phyloP scores from a whole-genome alignment of 2,797 vertebrate genomes.

The Arctocebus calabarensis region DNA sequence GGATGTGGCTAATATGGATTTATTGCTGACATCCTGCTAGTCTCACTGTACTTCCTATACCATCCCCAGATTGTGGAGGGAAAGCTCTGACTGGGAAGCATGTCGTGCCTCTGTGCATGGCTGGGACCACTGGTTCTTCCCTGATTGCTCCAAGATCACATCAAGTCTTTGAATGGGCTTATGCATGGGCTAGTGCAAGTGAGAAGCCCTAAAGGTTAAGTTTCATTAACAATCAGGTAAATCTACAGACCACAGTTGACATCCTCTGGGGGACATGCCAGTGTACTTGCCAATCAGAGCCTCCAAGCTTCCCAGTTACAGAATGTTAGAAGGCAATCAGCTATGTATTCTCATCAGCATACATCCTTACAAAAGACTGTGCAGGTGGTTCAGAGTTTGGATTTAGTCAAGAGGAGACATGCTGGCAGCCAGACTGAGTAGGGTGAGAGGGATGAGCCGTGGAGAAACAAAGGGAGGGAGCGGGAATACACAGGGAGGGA shows the following conservation, averaged over 20 bases:
- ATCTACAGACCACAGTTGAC: neutral
- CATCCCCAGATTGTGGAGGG: conserved; percentile 88
- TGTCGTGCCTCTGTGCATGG: conserved; percentile 85
- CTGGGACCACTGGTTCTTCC: conserved; percentile 17
- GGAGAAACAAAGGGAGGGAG: neutral
- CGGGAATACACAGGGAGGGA: neutral
- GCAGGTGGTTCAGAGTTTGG: neutral
- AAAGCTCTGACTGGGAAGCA: conserved; percentile 85
- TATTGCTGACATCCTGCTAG: conserved; percentile 90
- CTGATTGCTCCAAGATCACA: neutral
- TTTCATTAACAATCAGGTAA: neutral
- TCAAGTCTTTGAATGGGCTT: neutral
- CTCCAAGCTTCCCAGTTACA: neutral
- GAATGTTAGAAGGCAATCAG: neutral
- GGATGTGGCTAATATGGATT: conserved; percentile 92
- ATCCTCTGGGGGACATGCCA: neutral
- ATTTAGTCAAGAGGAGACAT: neutral
- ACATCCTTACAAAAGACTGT: conserved; percentile 2
- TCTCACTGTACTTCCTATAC: conserved; percentile 89
- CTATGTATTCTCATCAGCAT: neutral
- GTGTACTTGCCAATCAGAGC: neutral
- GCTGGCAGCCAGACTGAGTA: neutral
- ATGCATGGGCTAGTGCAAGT: neutral
- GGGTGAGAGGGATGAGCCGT: neutral
- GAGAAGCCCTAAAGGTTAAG: neutral